Percentiles rank a stretch among this genome's conserved stretches.
Conservation (phyloP, 2,797 vertebrate species). For the Anableps anableps region DNA sequence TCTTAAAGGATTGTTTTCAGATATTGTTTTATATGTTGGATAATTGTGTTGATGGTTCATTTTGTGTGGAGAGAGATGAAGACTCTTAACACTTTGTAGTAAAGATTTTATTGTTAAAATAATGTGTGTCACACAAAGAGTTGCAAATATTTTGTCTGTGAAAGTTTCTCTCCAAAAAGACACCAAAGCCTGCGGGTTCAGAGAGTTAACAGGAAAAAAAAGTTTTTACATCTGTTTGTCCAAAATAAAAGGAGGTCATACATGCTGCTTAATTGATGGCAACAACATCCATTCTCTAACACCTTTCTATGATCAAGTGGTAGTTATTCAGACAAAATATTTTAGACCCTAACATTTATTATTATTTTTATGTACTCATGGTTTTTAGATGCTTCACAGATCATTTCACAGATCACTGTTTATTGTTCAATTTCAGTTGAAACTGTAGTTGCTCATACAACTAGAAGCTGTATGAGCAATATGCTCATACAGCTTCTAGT, state of each 20-base stretch:
- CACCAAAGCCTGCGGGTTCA: not conserved
- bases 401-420: not conserved
- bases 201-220: not conserved
- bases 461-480: not conserved
- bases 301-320: not conserved
- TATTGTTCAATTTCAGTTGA: not conserved
- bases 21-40: too few relatives aligned
- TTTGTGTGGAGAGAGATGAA: too few relatives aligned
- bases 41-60: too few relatives aligned
- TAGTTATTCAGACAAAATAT: not conserved
- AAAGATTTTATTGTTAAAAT: not conserved
- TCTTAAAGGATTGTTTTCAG: too few relatives aligned
- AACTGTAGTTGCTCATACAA: too few relatives aligned
- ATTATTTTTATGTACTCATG: not conserved
- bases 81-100: too few relatives aligned
- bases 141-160: not conserved
- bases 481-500: too few relatives aligned
- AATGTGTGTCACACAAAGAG: not conserved
- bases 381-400: too few relatives aligned
- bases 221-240: not conserved
- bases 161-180: not conserved
- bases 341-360: not conserved
- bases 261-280: not conserved
- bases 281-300: not conserved
- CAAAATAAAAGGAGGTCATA: not conserved